Percentiles rank a stretch among this genome's conserved stretches.
phyloP scores from a whole-genome alignment of 2,113 vertebrate species.

The Hypanus sabinus region DNA sequence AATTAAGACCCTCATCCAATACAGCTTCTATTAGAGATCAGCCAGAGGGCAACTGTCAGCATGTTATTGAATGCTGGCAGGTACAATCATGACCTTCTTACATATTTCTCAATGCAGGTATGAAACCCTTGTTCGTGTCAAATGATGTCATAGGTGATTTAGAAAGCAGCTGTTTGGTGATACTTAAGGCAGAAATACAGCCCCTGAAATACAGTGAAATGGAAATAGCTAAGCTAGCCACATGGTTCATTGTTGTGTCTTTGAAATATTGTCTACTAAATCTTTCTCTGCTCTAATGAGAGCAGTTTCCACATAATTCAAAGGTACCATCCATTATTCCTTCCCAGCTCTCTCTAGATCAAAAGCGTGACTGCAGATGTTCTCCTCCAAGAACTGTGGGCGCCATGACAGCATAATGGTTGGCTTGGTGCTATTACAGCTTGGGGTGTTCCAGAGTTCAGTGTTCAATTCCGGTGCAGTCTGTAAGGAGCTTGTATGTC shows the following conservation, averaged over 20 bases:
- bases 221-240: background rate
- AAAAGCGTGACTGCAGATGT: background rate
- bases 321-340: background rate
- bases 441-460: too few species aligned
- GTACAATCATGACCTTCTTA: background rate
- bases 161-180: background rate
- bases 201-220: background rate
- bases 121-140: background rate
- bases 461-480: too few species aligned
- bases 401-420: too few species aligned
- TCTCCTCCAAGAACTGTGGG: background rate
- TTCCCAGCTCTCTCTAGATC: background rate
- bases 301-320: background rate
- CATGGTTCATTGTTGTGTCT: too few species aligned
- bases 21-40: background rate
- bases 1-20: too few species aligned
- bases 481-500: too few species aligned
- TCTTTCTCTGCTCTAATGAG: background rate
- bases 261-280: background rate
- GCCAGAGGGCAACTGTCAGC: background rate
- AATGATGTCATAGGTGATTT: background rate
- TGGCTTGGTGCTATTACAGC: too few species aligned
- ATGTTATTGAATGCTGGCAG: background rate
- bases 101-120: background rate
- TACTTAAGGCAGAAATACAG: background rate